Conservation (phyloP, 2,888 invertebrate species). For the Pollenia griseotomentosa region DNA sequence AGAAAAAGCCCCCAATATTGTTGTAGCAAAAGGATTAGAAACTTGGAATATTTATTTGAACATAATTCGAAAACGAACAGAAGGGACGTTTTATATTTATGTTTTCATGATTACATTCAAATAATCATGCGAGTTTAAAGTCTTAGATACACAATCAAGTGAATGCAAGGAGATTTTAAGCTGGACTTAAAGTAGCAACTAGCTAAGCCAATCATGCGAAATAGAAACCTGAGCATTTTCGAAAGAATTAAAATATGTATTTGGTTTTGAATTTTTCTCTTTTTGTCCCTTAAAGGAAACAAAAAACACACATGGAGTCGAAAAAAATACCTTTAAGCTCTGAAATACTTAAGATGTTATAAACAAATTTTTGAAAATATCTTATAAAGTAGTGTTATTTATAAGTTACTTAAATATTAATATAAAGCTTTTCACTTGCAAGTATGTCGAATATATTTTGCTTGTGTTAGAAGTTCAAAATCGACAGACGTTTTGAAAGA, state of each 20-base stretch:
- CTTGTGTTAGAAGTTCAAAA: too few species aligned
- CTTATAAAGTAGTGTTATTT: not conserved
- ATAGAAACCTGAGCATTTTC: not conserved
- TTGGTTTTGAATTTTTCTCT: not conserved
- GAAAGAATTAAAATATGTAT: slow-evolving; percentile 12
- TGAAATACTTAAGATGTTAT: slow-evolving; percentile 58
- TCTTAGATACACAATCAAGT: not conserved
- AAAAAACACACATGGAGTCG: slow-evolving; percentile 10
- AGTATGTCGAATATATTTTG: too few species aligned
- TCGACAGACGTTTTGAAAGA: too few species aligned
- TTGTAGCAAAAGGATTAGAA: not conserved
- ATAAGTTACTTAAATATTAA: too few species aligned
- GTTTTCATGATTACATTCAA: slow-evolving; percentile 64
- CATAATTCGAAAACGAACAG: slow-evolving; percentile 43
- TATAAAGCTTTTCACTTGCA: too few species aligned
- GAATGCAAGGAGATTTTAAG: not conserved
- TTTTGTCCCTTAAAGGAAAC: too few species aligned
- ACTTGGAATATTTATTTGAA: not conserved
- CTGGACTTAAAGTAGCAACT: not conserved
- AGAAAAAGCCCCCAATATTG: slow-evolving; percentile 9
- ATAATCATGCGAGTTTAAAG: slow-evolving; percentile 30
- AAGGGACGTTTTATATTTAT: slow-evolving; percentile 71
- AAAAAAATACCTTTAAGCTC: slow-evolving; percentile 30
- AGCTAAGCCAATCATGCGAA: not conserved
- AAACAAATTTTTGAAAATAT: slow-evolving; percentile 16